Evolutionary conservation across 2,113 vertebrate species (phyloP).

Genomic region (Aix galericulata): DNA sequence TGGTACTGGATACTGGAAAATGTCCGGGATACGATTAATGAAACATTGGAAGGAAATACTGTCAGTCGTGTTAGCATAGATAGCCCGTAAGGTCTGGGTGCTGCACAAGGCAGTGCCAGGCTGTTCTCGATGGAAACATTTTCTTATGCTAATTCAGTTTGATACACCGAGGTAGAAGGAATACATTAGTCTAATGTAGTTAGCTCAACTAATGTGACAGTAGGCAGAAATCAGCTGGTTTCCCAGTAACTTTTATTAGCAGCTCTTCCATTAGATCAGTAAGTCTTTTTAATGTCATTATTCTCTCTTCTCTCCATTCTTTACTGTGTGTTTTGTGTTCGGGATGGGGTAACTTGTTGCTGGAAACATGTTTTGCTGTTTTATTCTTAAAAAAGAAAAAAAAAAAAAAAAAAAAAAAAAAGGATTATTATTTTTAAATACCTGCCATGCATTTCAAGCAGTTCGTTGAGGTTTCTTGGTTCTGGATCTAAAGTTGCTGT

Average conservation of each 20-base stretch:
- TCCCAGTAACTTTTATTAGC: slow-evolving; percentile 61
- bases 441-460: not conserved
- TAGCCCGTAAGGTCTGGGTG: not conserved
- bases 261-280: slow-evolving; percentile 48
- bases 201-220: slow-evolving; percentile 46
- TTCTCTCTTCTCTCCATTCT: not conserved
- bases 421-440: not conserved
- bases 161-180: slow-evolving; percentile 6
- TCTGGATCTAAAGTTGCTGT: not conserved
- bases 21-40: slow-evolving; percentile 43
- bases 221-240: slow-evolving; percentile 51
- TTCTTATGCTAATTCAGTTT: slow-evolving; percentile 52
- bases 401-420: not conserved
- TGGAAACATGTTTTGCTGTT: not conserved
- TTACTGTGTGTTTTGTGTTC: not conserved
- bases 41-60: slow-evolving; percentile 53
- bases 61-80: slow-evolving; percentile 33
- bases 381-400: not conserved
- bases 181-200: slow-evolving; percentile 44
- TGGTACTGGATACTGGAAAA: slow-evolving; percentile 56
- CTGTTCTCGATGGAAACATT: slow-evolving; percentile 38
- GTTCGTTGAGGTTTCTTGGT: not conserved
- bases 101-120: not conserved
- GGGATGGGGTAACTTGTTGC: not conserved
- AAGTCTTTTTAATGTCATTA: not conserved